Evolutionary conservation across 2,113 vertebrate genomes (phyloP).

Genomic region (Ceyx cyanopectus): DNA sequence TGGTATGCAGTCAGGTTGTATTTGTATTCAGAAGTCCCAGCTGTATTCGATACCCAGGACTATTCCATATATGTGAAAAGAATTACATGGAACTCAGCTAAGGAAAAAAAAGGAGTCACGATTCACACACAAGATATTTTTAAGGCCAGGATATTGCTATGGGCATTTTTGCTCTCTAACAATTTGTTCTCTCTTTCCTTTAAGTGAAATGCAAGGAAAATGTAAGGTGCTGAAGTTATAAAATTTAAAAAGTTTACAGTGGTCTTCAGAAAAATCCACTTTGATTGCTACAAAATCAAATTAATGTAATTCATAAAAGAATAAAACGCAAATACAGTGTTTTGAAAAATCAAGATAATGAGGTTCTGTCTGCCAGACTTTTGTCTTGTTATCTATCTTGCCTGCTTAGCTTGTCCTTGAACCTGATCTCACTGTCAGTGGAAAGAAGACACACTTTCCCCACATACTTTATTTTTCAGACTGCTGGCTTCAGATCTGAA

Average conservation of each 20-base stretch:
- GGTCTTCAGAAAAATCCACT: neutral
- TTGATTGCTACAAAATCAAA: neutral
- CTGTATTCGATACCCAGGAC: constrained; percentile 52
- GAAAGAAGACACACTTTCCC: constrained; percentile 55
- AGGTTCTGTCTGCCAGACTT: neutral
- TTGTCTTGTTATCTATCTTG: neutral
- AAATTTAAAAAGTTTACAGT: neutral
- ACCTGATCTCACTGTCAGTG: neutral
- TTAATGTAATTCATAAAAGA: neutral
- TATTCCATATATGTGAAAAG: constrained; percentile 56
- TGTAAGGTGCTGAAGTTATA: neutral
- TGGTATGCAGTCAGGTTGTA: constrained; percentile 76
- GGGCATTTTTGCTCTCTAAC: neutral
- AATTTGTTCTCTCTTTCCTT: neutral
- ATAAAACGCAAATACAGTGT: neutral
- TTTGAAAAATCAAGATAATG: neutral
- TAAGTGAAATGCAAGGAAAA: neutral
- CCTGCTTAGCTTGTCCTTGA: constrained; percentile 29
- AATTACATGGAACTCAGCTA: constrained; percentile 40
- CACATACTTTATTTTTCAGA: constrained; percentile 53
- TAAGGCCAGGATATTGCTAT: constrained; percentile 10
- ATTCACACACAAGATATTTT: neutral
- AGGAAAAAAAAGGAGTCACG: neutral
- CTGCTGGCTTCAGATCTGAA: constrained; percentile 44
- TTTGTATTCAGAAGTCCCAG: constrained; percentile 71